These are phyloP conservation scores for Anas bahamensis DNA, from an alignment of 2,797 vertebrate genomes.

Conservation along the genomic window DNA sequence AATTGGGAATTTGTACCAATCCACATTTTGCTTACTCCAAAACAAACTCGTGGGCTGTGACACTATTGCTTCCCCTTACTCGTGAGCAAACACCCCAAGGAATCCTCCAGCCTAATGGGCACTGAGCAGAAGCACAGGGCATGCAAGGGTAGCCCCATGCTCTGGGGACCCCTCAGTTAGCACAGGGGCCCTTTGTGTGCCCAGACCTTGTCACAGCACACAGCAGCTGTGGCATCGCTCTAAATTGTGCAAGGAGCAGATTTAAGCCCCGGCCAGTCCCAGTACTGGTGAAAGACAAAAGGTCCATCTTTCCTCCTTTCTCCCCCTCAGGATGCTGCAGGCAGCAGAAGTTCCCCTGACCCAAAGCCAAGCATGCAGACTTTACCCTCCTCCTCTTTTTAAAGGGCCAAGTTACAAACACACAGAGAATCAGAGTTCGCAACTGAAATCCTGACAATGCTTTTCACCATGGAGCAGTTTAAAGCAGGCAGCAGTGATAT, in stretches of 20 bases:
- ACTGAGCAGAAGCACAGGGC: neutral
- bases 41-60: neutral
- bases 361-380: neutral
- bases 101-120: neutral
- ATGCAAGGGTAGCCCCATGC: accelerated
- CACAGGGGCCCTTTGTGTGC: neutral
- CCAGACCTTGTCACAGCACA: neutral
- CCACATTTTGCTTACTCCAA: neutral
- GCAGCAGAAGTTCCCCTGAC: neutral
- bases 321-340: neutral
- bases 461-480: neutral
- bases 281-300: neutral
- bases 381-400: neutral
- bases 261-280: neutral
- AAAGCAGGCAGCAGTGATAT: constrained; percentile 56
- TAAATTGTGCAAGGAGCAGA: neutral
- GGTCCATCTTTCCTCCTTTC: neutral
- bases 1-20: neutral
- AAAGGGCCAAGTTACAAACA: neutral
- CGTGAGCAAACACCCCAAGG: neutral
- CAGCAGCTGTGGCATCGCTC: neutral
- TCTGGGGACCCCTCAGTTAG: neutral
- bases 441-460: constrained; percentile 14
- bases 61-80: neutral
- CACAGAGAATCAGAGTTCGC: neutral